Conservation (phyloP, 2,113 vertebrate genomes). For the Indri indri region DNA sequence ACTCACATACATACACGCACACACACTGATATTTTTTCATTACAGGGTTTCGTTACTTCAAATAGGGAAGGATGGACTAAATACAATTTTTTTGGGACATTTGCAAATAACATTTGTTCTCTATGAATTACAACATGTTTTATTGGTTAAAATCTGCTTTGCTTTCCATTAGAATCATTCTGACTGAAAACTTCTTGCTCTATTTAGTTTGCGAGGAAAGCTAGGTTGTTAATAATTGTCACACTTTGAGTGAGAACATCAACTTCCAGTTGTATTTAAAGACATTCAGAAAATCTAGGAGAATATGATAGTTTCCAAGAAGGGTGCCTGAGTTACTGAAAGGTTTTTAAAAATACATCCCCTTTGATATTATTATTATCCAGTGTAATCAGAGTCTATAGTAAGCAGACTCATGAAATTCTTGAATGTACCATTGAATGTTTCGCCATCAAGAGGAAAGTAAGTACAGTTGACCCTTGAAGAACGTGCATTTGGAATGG, state of each 20-base stretch:
- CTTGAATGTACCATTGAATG: not conserved
- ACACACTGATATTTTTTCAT: not conserved
- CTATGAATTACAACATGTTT: not conserved
- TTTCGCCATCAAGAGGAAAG: not conserved
- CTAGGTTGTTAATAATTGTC: not conserved
- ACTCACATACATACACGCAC: not conserved
- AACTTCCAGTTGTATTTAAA: constrained; percentile 42
- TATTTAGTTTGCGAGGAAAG: constrained; percentile 12
- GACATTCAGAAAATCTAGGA: constrained; percentile 43
- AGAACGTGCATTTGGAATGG: not conserved
- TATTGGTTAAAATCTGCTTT: not conserved
- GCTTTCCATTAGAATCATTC: constrained; percentile 2
- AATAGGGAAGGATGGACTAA: not conserved
- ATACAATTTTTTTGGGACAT: not conserved
- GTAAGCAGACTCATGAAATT: not conserved
- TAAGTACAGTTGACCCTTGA: not conserved
- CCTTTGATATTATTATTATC: constrained; percentile 24
- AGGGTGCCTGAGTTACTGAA: not conserved
- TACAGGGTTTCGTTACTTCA: not conserved
- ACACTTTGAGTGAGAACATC: constrained; percentile 17
- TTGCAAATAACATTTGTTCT: constrained; percentile 11
- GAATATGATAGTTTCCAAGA: constrained; percentile 31
- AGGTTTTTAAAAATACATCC: not conserved
- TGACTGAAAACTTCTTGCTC: constrained; percentile 3
- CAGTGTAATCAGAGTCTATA: not conserved